Evolutionary conservation across 2,888 invertebrate species (phyloP).

Genomic region (Leptopilina syphax): DNA sequence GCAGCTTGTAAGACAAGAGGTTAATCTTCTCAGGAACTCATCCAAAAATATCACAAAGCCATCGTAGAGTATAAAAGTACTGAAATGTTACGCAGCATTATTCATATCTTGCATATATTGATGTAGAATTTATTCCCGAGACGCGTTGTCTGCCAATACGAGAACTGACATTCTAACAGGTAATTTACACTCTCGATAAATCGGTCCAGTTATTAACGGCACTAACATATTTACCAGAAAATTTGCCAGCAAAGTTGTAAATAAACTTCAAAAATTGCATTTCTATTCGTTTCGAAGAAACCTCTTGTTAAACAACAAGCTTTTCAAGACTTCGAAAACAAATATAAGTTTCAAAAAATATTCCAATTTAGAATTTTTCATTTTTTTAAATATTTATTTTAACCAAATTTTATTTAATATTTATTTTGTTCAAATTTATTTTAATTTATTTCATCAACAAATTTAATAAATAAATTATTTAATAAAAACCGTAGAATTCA

Average conservation of each 20-base stretch:
- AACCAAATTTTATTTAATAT: no score
- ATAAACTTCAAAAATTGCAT: slow-evolving; percentile 35
- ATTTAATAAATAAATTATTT: no score
- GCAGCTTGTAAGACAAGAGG: slow-evolving; percentile 71
- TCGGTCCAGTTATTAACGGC: slow-evolving; percentile 19
- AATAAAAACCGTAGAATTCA: no score
- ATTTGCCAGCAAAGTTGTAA: slow-evolving; percentile 19
- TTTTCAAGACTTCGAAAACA: neutral
- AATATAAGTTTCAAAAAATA: no score
- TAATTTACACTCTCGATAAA: slow-evolving; percentile 25
- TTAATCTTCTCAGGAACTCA: slow-evolving; percentile 72
- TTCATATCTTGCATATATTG: slow-evolving; percentile 47
- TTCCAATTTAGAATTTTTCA: no score
- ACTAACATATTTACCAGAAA: slow-evolving; percentile 9
- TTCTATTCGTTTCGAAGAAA: neutral
- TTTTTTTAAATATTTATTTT: no score
- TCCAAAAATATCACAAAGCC: slow-evolving; percentile 72
- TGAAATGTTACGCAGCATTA: slow-evolving; percentile 55
- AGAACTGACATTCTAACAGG: slow-evolving; percentile 22
- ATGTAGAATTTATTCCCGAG: slow-evolving; percentile 37
- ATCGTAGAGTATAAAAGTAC: slow-evolving; percentile 59
- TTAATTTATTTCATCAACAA: no score
- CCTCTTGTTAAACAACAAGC: neutral
- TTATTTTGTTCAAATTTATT: no score
- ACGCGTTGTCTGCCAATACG: slow-evolving; percentile 41